Conservation (phyloP, 2,888 invertebrate genomes). For the Sinodicranocentrus sp. region DNA sequence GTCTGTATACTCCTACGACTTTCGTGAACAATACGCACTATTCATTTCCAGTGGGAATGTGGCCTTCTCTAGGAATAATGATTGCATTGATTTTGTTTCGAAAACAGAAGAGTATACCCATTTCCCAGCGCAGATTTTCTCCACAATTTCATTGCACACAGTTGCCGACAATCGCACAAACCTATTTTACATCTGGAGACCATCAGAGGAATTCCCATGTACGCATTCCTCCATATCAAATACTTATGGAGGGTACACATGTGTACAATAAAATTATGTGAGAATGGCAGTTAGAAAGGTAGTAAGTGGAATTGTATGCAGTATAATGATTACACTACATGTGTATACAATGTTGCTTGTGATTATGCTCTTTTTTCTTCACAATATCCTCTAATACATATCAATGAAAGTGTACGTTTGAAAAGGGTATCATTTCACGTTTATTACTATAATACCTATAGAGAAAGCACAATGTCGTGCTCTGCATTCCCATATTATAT, state of each 20-base stretch:
- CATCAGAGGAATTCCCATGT: conserved; percentile 41
- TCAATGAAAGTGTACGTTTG: not conserved
- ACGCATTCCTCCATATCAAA: not conserved
- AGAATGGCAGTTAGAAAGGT: conserved; percentile 9
- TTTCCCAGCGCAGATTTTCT: not conserved
- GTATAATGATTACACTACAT: conserved; percentile 31
- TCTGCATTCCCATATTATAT: not conserved
- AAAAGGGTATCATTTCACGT: conserved; percentile 46
- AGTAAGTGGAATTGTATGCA: not conserved
- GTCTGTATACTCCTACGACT: too few species aligned
- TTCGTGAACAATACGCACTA: too few species aligned
- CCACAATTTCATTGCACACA: too few species aligned
- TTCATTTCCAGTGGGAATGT: too few species aligned
- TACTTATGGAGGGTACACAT: not conserved
- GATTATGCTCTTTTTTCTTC: not conserved
- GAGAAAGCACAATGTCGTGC: too few species aligned
- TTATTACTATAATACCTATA: conserved; percentile 13
- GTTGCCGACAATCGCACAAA: too few species aligned
- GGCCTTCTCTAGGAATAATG: conserved; percentile 27
- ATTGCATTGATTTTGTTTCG: conserved; percentile 12
- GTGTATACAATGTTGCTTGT: not conserved
- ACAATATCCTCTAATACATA: too few species aligned
- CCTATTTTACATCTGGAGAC: conserved; percentile 38
- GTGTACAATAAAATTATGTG: conserved; percentile 45
- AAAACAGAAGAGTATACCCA: not conserved